Evolutionary conservation across 2,113 vertebrate species (phyloP), one percentile per base, ranked within the genome.

Genomic region (Sciurus niger): DNA sequence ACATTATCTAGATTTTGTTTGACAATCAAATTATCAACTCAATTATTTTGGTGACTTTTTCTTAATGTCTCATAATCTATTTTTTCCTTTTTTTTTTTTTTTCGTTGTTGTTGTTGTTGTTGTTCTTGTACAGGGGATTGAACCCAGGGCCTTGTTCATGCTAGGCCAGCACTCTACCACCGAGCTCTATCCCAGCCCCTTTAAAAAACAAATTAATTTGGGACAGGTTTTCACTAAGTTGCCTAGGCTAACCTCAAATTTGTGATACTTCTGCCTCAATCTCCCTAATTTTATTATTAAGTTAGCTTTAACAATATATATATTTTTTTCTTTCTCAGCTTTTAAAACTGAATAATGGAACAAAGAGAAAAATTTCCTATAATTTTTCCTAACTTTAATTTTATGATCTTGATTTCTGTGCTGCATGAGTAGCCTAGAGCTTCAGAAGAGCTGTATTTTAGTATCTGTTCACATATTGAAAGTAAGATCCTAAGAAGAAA

Each of bases 321-420:
- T 40, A 4, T 40, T 4, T 20, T 63, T 63, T 63, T 25, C 60
- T 63, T 63, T 63, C 60, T 63, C 8, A 63, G 53, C 40, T 93
- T 48, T 86, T 74, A 91, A 95, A 96, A 13, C 30, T 89, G 43
- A 93, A 55, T 90, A 92, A 68, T 34, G 67, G 58, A 91, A 83
- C 78, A 94, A 92, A 96, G 83, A 85, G 48, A 79, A 9, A 46
- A 78, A 72, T 95, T 96, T 76, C 83, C 53, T 80, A 86, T 91
- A 48, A 65, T 68, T 95, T 97, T 90, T 85, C 94, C 78, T 90
- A 93, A 78, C 48, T 88, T 94, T 92, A 95, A 79, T 86, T 97
- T 86, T 91, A 80, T 82, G 60, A 87, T 67, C 63, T 22, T 92
- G 30, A 95, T 87, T 94, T 96, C n/a, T 51, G 84, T 82, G 95